Evolutionary conservation across 2,888 invertebrate species (phyloP).

Genomic region (Aphrophora alni): DNA sequence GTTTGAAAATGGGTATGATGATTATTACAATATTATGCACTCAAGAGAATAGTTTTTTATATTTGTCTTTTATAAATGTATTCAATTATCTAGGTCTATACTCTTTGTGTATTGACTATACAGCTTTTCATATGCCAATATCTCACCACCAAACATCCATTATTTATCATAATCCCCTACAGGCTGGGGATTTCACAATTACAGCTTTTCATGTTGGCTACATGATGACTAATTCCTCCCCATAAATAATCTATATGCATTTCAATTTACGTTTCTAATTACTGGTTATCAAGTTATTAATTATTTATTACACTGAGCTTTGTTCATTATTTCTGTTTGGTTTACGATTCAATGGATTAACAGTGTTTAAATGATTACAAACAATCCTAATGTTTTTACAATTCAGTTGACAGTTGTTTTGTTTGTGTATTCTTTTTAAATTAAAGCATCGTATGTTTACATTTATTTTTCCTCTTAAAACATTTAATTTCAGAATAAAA

Average conservation of each 20-base stretch:
- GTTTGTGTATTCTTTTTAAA: background rate
- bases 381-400: background rate
- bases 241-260: conserved; percentile 3
- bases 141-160: background rate
- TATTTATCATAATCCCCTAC: background rate
- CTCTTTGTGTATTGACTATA: background rate
- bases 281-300: background rate
- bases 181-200: no score
- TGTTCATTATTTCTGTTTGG: background rate
- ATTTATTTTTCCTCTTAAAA: background rate
- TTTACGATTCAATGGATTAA: background rate
- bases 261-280: conserved; percentile 1
- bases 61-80: no score
- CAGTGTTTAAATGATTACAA: background rate
- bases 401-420: background rate
- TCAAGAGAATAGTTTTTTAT: no score
- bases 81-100: background rate
- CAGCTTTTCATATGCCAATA: background rate
- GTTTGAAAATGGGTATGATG: no score
- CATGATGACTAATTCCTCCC: background rate
- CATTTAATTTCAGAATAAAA: no score
- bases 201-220: no score
- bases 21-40: no score
- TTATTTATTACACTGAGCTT: background rate
- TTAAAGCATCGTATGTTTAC: background rate